phyloP scores from a whole-genome alignment of 37 sponge, comb jelly and placozoan genomes.

The Spongia lamella region DNA sequence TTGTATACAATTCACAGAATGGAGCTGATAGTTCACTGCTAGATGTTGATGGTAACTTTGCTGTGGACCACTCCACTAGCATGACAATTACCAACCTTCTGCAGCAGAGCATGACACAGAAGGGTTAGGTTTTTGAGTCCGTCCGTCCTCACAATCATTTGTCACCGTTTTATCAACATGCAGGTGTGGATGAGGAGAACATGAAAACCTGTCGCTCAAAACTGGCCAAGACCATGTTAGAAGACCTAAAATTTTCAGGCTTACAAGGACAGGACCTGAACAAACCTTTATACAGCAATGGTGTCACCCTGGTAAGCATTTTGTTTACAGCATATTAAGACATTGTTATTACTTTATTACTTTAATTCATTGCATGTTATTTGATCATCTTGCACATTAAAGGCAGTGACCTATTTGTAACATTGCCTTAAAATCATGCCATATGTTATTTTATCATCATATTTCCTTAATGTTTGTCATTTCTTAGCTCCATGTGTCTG shows the following conservation, averaged over 20 bases:
- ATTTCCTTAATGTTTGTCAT: neutral
- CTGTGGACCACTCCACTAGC: constrained; percentile 53
- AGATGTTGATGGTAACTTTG: constrained; percentile 82
- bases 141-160: neutral
- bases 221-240: constrained; percentile 54
- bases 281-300: constrained; percentile 26
- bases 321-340: neutral
- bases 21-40: constrained; percentile 17
- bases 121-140: constrained; percentile 12
- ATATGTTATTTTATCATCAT: neutral
- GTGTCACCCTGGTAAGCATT: constrained; percentile 66
- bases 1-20: constrained; percentile 16
- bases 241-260: constrained; percentile 30
- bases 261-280: constrained; percentile 27
- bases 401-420: neutral
- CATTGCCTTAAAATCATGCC: neutral
- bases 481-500: constrained; percentile 70
- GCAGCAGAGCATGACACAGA: constrained; percentile 43
- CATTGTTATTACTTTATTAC: too few relatives aligned
- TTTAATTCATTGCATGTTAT: too few relatives aligned
- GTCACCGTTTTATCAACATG: too few relatives aligned
- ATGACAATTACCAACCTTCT: constrained; percentile 24
- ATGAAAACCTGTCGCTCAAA: constrained; percentile 46
- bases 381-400: neutral
- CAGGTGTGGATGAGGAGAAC: constrained; percentile 43